Percentiles rank a stretch among this genome's conserved stretches.
phyloP scores from a whole-genome alignment of 92 coral and sea anemone species.

The Phenganax subtilis region DNA sequence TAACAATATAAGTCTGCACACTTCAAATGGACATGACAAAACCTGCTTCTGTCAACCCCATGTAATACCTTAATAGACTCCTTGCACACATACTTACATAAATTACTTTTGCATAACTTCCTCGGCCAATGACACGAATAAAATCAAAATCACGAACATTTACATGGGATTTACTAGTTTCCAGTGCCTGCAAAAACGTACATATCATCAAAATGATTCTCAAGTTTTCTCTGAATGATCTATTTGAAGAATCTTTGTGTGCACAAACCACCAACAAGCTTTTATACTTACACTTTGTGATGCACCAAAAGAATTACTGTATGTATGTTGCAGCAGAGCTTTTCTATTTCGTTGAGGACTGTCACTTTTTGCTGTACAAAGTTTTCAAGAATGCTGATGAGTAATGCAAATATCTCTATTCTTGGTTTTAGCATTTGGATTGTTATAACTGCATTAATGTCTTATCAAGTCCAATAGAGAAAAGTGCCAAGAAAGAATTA shows the following conservation, averaged over 20 bases:
- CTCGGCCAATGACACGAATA: conserved; percentile 89
- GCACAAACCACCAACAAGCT: background rate
- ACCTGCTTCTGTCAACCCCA: background rate
- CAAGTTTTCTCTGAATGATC: background rate
- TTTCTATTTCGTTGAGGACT: conserved; percentile 86
- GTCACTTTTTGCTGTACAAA: conserved; percentile 84
- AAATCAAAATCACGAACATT: conserved; percentile 73
- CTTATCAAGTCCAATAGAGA: too few relatives aligned
- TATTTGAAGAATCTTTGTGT: background rate
- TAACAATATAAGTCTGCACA: too few relatives aligned
- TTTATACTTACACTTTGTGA: conserved; percentile 46
- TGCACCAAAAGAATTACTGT: conserved; percentile 65
- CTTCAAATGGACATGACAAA: too few relatives aligned
- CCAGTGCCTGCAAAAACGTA: conserved; percentile 43
- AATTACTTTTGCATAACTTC: conserved; percentile 96
- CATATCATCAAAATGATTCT: background rate
- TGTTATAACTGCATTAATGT: too few relatives aligned
- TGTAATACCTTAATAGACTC: background rate
- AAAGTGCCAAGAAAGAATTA: background rate
- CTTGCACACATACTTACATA: conserved; percentile 56
- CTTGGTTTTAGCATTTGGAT: too few relatives aligned
- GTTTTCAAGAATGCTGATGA: too few relatives aligned
- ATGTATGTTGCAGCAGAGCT: conserved; percentile 68
- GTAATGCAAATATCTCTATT: too few relatives aligned
- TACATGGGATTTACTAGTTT: conserved; percentile 62